Conservation (phyloP, 2,113 vertebrate species). For the Calidris pygmaea region DNA sequence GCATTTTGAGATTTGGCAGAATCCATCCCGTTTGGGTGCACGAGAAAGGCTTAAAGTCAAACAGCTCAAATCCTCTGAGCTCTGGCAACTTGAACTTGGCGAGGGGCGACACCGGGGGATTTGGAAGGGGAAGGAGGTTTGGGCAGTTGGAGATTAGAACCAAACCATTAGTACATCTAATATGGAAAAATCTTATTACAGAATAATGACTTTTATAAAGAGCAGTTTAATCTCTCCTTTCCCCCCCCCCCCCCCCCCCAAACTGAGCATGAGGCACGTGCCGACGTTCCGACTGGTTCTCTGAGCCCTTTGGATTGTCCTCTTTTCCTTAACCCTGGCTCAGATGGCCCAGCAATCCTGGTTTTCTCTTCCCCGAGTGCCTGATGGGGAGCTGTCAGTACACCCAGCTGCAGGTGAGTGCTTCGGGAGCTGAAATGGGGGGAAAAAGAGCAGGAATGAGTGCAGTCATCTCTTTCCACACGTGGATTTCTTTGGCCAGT, state of each 20-base stretch:
- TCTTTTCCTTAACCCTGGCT: slow-evolving; percentile 71
- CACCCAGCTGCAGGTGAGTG: slow-evolving; percentile 88
- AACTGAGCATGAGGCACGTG: background rate
- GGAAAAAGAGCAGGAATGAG: background rate
- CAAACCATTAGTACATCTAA: too few species aligned
- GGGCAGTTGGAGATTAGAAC: slow-evolving; percentile 3
- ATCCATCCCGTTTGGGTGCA: background rate
- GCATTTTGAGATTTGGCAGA: background rate
- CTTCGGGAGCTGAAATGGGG: background rate
- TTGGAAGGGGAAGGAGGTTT: background rate
- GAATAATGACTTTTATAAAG: background rate
- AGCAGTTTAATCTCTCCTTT: slow-evolving; percentile 14
- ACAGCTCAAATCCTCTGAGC: background rate
- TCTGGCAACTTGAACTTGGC: background rate
- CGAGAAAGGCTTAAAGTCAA: background rate
- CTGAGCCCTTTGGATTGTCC: background rate
- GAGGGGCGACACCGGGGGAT: background rate
- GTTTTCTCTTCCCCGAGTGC: slow-evolving; percentile 92
- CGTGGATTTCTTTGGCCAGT: accelerated
- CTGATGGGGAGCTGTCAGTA: slow-evolving; percentile 95
- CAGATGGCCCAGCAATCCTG: slow-evolving; percentile 92
- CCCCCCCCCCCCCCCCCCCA: background rate
- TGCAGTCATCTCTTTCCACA: accelerated
- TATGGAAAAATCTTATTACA: slow-evolving; percentile 23
- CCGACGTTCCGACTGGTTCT: background rate